phyloP scores from a whole-genome alignment of 1,140 invertebrate species.

The Diploscapter pachys region DNA sequence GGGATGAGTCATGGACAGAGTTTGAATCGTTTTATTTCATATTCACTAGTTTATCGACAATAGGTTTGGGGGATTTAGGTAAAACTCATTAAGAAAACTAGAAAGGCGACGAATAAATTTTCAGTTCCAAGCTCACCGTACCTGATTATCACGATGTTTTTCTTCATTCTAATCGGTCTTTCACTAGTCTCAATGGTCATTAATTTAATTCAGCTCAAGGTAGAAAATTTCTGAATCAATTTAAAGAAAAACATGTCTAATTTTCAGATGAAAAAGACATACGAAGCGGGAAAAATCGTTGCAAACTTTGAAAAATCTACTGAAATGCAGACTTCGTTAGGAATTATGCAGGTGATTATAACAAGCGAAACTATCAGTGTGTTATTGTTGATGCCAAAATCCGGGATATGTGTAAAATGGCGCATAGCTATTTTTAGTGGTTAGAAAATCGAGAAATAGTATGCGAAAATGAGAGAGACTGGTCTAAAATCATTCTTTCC shows the following conservation, averaged over 20 bases:
- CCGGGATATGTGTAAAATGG: too few species aligned
- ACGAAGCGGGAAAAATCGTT: slow-evolving; percentile 35
- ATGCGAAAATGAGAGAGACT: too few species aligned
- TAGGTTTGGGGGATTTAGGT: slow-evolving; percentile 36
- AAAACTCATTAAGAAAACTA: too few species aligned
- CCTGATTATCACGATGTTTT: slow-evolving; percentile 38
- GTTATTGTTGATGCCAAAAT: too few species aligned
- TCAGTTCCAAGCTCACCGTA: slow-evolving; percentile 27
- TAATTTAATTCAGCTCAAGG: slow-evolving; percentile 33
- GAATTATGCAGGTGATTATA: slow-evolving; percentile 21
- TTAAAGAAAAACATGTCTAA: neutral
- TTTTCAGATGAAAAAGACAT: slow-evolving; percentile 37
- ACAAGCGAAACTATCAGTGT: neutral
- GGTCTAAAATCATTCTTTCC: too few species aligned
- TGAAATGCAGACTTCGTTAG: slow-evolving; percentile 21
- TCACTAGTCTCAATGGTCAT: slow-evolving; percentile 43
- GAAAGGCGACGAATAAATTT: too few species aligned
- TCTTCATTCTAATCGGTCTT: slow-evolving; percentile 37
- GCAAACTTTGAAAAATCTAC: slow-evolving; percentile 8
- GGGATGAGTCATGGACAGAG: slow-evolving; percentile 39
- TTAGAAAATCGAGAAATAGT: too few species aligned
- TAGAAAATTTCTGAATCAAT: neutral
- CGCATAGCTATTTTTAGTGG: too few species aligned
- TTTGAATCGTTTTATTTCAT: slow-evolving; percentile 42
- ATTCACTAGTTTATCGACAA: slow-evolving; percentile 42